phyloP scores from a whole-genome alignment of 2,888 invertebrate genomes.

The Atherix ibis region DNA sequence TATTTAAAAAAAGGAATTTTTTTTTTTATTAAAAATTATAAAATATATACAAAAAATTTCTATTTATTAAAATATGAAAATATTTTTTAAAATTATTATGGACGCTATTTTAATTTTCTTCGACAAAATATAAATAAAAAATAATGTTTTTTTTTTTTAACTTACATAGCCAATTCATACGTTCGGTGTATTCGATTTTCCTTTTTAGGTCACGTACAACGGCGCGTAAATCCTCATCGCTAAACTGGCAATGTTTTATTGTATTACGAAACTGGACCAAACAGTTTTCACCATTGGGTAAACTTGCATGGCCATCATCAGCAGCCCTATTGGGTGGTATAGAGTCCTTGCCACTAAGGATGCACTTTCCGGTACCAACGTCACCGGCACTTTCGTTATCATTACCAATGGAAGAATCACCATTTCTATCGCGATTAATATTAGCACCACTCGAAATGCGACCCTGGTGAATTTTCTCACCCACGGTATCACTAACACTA shows the following conservation, averaged over 20 bases:
- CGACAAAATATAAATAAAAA: no score
- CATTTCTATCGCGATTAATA: conserved; percentile 3
- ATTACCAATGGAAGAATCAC: neutral
- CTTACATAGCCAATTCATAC: conserved; percentile 35
- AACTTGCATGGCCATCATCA: no score
- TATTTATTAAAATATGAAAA: no score
- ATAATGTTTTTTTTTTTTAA: no score
- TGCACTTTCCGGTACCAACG: no score
- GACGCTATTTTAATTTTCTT: no score
- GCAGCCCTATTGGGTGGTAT: no score
- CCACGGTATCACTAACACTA: neutral
- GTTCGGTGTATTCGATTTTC: conserved; percentile 33
- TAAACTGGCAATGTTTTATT: conserved; percentile 31
- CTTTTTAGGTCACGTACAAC: conserved; percentile 31
- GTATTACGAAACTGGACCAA: conserved; percentile 30
- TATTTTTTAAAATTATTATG: no score
- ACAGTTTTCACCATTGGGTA: conserved; percentile 23
- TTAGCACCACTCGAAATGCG: conserved; percentile 2
- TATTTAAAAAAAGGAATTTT: no score
- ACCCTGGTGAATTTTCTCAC: neutral
- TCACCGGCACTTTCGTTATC: conserved; percentile 12
- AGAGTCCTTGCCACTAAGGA: no score
- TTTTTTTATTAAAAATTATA: no score
- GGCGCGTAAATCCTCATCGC: conserved; percentile 29
- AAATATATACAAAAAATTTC: no score